phyloP scores from a whole-genome alignment of 1,140 invertebrate genomes.

The Bombus huntii region DNA sequence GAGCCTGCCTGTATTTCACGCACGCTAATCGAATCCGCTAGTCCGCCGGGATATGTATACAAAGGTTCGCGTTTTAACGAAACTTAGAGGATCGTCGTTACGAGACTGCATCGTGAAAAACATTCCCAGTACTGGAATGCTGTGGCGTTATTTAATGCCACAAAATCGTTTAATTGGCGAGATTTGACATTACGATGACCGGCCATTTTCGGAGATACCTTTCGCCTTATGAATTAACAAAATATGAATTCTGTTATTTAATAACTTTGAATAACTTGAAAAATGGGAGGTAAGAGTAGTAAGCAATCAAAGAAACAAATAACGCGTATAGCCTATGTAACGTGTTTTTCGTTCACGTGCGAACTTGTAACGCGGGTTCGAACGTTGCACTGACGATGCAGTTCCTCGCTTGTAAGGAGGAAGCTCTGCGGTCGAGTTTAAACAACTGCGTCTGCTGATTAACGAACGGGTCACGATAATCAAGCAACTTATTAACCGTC shows the following conservation, averaged over 20 bases:
- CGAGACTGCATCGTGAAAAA: no score
- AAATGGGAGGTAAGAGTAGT: no score
- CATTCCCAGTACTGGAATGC: no score
- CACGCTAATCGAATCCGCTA: slow-evolving; percentile 6
- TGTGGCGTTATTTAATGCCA: no score
- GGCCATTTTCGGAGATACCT: no score
- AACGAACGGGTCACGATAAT: slow-evolving; percentile 51
- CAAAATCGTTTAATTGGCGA: no score
- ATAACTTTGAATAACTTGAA: no score
- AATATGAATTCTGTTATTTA: no score
- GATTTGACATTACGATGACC: no score
- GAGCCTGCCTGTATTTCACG: not conserved
- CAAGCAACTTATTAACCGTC: slow-evolving; percentile 30
- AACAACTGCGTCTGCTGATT: slow-evolving; percentile 44
- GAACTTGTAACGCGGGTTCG: slow-evolving; percentile 15
- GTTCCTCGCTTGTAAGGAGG: not conserved
- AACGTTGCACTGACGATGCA: not conserved
- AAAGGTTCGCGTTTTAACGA: not conserved
- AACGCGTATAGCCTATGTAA: no score
- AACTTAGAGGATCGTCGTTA: not conserved
- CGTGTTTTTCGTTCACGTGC: not conserved
- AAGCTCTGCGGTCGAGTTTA: slow-evolving; percentile 26
- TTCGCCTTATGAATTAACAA: no score
- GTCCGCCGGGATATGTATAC: not conserved
- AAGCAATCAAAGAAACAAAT: no score